Conservation (phyloP, 2,113 vertebrate genomes). For the Neomonachus schauinslandi region DNA sequence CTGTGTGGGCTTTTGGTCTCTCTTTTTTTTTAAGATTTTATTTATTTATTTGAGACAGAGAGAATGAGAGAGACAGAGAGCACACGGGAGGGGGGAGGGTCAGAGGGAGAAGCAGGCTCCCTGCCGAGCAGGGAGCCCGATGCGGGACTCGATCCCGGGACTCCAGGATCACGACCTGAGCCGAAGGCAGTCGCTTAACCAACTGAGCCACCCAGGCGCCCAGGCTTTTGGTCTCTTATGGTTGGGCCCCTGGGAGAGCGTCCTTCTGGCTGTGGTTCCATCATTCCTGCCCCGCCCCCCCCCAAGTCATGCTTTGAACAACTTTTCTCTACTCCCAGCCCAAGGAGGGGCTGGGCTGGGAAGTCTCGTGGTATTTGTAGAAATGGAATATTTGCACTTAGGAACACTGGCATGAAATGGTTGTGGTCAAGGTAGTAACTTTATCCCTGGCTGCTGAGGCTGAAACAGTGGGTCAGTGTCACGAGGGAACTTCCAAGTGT, state of each 20-base stretch:
- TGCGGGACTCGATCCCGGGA: too few relatives aligned
- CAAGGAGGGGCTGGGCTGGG: not conserved
- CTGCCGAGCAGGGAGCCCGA: too few relatives aligned
- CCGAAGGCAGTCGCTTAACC: too few relatives aligned
- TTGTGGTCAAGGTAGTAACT: not conserved
- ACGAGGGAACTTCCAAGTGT: not conserved
- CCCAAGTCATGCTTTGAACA: not conserved
- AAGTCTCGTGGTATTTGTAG: not conserved
- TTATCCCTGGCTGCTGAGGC: not conserved
- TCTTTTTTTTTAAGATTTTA: too few relatives aligned
- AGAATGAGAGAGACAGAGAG: too few relatives aligned
- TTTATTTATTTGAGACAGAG: too few relatives aligned
- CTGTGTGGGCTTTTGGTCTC: not conserved
- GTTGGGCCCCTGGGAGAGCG: not conserved
- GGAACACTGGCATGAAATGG: not conserved
- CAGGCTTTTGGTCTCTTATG: not conserved
- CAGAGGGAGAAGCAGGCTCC: too few relatives aligned
- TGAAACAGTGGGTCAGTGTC: not conserved
- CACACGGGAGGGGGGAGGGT: too few relatives aligned
- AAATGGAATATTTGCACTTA: not conserved
- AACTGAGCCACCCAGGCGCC: too few relatives aligned
- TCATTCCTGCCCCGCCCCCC: not conserved
- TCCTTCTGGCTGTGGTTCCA: not conserved
- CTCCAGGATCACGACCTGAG: too few relatives aligned
- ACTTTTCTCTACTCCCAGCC: not conserved